Percentiles rank a stretch among this genome's conserved stretches.
phyloP scores from a whole-genome alignment of 2,113 vertebrate species.

The Andinoacara biseriatus region DNA sequence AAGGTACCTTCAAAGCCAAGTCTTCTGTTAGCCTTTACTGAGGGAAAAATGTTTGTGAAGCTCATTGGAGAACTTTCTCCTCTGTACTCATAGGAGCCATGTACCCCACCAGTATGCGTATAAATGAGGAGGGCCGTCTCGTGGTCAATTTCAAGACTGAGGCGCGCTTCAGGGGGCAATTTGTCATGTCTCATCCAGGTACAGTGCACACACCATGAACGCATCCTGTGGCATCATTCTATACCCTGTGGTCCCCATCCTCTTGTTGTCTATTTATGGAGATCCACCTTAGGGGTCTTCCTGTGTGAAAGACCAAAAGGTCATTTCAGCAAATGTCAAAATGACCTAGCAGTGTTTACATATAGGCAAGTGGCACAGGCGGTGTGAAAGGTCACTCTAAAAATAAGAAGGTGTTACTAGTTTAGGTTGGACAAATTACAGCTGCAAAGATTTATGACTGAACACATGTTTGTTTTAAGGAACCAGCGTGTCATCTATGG shows the following conservation, averaged over 20 bases:
- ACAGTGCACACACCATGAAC: constrained; percentile 15
- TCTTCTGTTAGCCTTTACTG: not conserved
- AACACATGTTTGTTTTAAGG: constrained; percentile 58
- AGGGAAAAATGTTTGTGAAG: not conserved
- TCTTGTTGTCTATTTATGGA: constrained; percentile 69
- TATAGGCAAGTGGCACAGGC: constrained; percentile 31
- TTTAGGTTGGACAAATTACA: constrained; percentile 13
- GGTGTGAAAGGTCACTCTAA: constrained; percentile 38
- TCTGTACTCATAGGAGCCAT: constrained; percentile 74
- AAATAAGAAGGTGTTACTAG: constrained; percentile 32
- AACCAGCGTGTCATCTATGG: constrained; percentile 78
- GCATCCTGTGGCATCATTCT: constrained; percentile 26
- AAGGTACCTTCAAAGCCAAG: constrained; percentile 63
- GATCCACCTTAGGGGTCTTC: constrained; percentile 55
- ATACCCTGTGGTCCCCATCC: constrained; percentile 47
- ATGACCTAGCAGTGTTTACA: constrained; percentile 50
- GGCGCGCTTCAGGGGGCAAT: constrained; percentile 79
- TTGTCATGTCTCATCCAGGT: constrained; percentile 85
- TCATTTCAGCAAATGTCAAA: constrained; percentile 69
- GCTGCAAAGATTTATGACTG: constrained; percentile 15
- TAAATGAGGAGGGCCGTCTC: constrained; percentile 80
- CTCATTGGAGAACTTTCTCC: not conserved
- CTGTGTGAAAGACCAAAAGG: constrained; percentile 62
- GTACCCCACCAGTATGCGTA: constrained; percentile 82
- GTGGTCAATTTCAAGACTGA: constrained; percentile 82